Evolutionary conservation across 2,797 vertebrate species (phyloP).

Genomic region (Fratercula arctica): DNA sequence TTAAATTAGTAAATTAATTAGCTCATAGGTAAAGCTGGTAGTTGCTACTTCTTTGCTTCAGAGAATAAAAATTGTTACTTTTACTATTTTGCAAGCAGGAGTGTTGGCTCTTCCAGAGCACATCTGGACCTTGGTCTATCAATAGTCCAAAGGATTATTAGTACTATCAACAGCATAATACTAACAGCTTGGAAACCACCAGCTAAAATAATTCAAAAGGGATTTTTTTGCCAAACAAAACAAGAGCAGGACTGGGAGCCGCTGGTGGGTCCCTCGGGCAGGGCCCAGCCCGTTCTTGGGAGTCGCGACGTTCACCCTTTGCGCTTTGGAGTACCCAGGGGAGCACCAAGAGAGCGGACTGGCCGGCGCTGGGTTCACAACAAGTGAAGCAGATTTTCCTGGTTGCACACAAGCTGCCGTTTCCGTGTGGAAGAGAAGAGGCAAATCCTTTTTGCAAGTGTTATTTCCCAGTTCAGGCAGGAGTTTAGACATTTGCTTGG

Average conservation of each 20-base stretch:
- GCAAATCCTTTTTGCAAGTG: not conserved
- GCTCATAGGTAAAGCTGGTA: not conserved
- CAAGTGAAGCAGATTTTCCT: not conserved
- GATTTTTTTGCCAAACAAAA: not conserved
- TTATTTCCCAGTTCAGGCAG: not conserved
- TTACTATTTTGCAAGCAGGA: not conserved
- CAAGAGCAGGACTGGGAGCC: not conserved
- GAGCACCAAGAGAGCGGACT: fast-evolving
- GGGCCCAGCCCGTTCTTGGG: not conserved
- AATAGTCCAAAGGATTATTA: not conserved
- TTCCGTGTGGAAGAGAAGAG: not conserved
- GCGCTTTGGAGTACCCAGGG: not conserved
- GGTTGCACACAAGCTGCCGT: not conserved
- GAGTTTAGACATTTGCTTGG: fast-evolving
- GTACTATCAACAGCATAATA: not conserved
- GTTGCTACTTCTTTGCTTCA: not conserved
- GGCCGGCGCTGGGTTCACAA: not conserved
- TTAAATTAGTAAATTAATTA: not conserved
- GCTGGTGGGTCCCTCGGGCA: not conserved
- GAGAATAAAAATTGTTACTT: not conserved
- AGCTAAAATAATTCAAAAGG: not conserved
- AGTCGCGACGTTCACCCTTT: not conserved
- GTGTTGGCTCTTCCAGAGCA: not conserved
- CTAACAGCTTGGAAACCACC: not conserved
- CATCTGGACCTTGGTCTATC: not conserved